A percentile compares a stretch with the other conserved stretches of the same genome.
These are phyloP conservation scores for Chondrilla cf. caribensis DNA, from an alignment of 37 sponge, comb jelly and placozoan genomes.

Conservation along the genomic window DNA sequence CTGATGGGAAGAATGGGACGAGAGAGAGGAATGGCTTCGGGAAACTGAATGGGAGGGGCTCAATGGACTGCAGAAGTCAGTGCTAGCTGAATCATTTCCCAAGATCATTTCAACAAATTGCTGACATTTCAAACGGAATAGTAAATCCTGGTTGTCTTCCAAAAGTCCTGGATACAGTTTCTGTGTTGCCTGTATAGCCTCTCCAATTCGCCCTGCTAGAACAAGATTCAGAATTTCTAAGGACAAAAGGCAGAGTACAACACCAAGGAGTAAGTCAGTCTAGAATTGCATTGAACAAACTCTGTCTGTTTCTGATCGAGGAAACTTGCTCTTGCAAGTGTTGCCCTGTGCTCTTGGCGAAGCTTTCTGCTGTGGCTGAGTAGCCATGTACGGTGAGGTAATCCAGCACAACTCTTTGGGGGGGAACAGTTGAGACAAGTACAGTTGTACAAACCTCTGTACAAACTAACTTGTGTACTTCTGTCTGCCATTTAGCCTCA, in stretches of 20 bases:
- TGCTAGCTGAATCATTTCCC: slow-evolving; percentile 59
- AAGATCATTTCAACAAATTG: slow-evolving; percentile 95
- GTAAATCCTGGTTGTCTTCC: slow-evolving; percentile 60
- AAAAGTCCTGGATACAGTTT: slow-evolving; percentile 73
- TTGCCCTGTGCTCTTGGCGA: slow-evolving; percentile 79
- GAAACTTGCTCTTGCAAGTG: slow-evolving; percentile 59
- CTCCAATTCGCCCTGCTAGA: slow-evolving; percentile 69
- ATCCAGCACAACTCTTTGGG: slow-evolving; percentile 76
- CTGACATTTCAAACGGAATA: slow-evolving; percentile 83
- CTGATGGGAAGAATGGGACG: slow-evolving; percentile 16
- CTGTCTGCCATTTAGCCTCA: slow-evolving; percentile 74
- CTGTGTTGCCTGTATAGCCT: slow-evolving; percentile 64
- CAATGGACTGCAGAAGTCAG: too few relatives aligned
- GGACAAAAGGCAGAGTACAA: background rate
- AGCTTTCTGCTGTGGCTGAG: slow-evolving; percentile 75
- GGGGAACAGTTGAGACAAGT: background rate
- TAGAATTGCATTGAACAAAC: slow-evolving; percentile 25
- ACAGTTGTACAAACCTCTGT: background rate
- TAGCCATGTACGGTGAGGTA: slow-evolving; percentile 97
- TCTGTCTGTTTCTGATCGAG: slow-evolving; percentile 91
- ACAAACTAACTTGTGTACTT: slow-evolving; percentile 61
- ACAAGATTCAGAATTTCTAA: slow-evolving; percentile 83
- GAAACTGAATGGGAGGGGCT: slow-evolving; percentile 5
- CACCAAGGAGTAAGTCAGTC: too few relatives aligned
- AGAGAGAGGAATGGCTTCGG: slow-evolving; percentile 43